phyloP scores from a whole-genome alignment of 2,113 vertebrate genomes.

The Notarius lentiginosus region DNA sequence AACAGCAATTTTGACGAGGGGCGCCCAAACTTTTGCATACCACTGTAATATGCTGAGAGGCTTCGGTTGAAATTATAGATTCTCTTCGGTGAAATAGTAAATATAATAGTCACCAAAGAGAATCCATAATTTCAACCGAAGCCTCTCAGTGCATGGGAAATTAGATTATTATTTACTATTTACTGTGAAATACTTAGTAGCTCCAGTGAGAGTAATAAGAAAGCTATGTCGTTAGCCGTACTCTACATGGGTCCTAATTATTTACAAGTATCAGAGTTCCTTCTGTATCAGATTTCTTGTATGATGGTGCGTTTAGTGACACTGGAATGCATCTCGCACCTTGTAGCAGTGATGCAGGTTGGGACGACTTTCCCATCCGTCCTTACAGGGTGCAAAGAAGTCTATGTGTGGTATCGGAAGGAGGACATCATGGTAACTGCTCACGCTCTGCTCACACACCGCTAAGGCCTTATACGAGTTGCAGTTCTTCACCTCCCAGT shows the following conservation, averaged over 20 bases:
- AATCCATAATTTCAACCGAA: too few relatives aligned
- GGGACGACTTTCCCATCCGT: constrained; percentile 82
- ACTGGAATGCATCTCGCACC: constrained; percentile 63
- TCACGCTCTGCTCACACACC: constrained; percentile 82
- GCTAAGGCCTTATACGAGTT: constrained; percentile 82
- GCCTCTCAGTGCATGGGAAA: too few relatives aligned
- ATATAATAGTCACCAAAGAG: too few relatives aligned
- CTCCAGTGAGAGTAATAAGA: neutral
- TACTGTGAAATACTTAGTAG: neutral
- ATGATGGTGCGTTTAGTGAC: neutral
- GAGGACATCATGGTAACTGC: constrained; percentile 59
- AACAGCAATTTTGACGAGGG: too few relatives aligned
- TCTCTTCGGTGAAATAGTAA: too few relatives aligned
- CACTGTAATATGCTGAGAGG: too few relatives aligned
- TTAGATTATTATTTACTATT: neutral
- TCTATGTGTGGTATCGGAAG: constrained; percentile 68
- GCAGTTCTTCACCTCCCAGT: constrained; percentile 92
- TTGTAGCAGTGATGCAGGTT: constrained; percentile 84
- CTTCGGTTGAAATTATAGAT: too few relatives aligned
- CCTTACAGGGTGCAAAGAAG: constrained; percentile 74
- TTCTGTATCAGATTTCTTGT: neutral
- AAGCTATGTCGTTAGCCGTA: neutral
- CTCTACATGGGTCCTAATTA: neutral
- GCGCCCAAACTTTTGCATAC: too few relatives aligned
- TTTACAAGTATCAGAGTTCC: neutral